Evolutionary conservation across 1,140 invertebrate species (phyloP).

Genomic region (Oscheius sp.): DNA sequence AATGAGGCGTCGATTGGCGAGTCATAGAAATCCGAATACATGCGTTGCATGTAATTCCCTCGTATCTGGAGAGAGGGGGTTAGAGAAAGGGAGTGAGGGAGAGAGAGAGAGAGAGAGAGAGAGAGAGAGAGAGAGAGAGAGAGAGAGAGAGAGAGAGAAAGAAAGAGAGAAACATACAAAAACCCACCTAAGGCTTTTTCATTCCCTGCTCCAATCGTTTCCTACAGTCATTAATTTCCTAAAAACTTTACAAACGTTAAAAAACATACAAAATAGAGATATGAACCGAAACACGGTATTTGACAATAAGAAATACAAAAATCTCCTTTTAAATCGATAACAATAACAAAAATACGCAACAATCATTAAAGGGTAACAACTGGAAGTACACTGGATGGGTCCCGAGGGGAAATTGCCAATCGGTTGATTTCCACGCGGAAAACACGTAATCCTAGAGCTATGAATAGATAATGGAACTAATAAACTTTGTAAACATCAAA

Average conservation of each 20-base stretch:
- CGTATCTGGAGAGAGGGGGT: neutral
- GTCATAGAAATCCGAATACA: neutral
- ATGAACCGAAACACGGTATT: neutral
- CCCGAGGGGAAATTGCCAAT: no score
- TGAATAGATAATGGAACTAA: no score
- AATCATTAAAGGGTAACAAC: neutral
- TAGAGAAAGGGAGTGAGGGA: no score
- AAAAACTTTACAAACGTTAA: no score
- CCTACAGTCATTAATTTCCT: neutral
- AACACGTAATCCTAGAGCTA: no score
- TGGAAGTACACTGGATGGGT: neutral
- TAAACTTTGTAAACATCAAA: no score
- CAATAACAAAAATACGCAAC: conserved; percentile 2
- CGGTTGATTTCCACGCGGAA: no score
- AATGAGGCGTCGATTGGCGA: neutral
- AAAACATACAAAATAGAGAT: neutral
- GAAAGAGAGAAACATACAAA: no score
- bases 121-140: no score
- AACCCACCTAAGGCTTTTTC: neutral
- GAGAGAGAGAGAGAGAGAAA: no score
- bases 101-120: no score
- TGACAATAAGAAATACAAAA: neutral
- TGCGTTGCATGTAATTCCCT: conserved; percentile 6
- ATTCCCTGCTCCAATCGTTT: neutral
- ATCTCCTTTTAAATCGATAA: neutral